Base-by-base conservation (phyloP, 2,888 invertebrate species). In the Tetragnatha montana region DNA sequence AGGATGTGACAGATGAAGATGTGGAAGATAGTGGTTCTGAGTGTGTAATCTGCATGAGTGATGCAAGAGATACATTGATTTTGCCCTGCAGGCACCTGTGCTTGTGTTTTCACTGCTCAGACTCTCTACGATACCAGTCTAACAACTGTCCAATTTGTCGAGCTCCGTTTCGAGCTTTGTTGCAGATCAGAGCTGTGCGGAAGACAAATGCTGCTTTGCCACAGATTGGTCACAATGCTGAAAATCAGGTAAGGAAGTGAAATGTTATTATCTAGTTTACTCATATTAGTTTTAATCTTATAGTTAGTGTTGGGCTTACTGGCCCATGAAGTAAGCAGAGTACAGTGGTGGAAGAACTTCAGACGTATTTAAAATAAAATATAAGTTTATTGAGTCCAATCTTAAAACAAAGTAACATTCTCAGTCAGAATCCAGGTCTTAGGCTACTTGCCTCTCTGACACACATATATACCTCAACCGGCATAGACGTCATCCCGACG, bases 11-110 rank as follows among this genome's bases (percentile, higher is more conserved):
- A 6, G 97, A 97, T 93, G 97, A 97, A 92, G 97, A 98, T 92
- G 96, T 96, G 0, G 98, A 98, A 92, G 98, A 98, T 93, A 97
- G 97, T 92, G 98, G 98, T 0, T 97, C 98, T 0, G 99, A 99
- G 94, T 99, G 99, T 94, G 99, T 99, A 69, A 99, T 99, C 93
- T 99, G 99, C 94, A 99, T 99, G 98, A 98, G 98, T 92, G 99
- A 99, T 93, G 96, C 98, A 21, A 95, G 99, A 6, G 99, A 99
- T 94, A 99, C 99, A 0, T 95, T 99, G 83, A 99, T 99, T 92
- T 95, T 99, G 92, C 99, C 99, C 0, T 99, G 99, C 93, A 95
- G 98, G 51, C 99, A 99, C 94, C 95, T 99, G 85, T 99, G 99
- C 93, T 94, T 99, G 91, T 99, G 99, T 94, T 98, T 98, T 94